These are phyloP conservation scores for Bombus sylvicola DNA, from an alignment of 1,140 invertebrate genomes.

Conservation along the genomic window DNA sequence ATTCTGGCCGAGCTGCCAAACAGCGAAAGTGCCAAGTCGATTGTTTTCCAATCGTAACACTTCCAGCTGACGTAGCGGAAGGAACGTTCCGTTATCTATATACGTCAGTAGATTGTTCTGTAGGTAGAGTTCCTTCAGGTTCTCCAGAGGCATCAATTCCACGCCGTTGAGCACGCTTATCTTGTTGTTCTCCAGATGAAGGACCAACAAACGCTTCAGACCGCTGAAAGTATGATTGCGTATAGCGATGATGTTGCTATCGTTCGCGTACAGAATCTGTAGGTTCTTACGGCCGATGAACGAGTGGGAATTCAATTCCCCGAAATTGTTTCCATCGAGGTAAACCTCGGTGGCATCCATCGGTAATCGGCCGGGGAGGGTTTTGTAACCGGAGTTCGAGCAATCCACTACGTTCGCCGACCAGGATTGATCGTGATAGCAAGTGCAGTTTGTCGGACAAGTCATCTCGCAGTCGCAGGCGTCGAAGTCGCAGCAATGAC, in stretches of 20 bases:
- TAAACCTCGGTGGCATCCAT: conserved; percentile 96
- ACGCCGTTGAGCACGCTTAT: conserved; percentile 88
- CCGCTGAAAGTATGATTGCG: conserved; percentile 94
- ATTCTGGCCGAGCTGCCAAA: conserved; percentile 89
- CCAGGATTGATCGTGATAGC: conserved; percentile 94
- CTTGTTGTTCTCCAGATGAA: conserved; percentile 93
- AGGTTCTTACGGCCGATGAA: conserved; percentile 95
- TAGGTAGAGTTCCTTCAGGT: conserved; percentile 91
- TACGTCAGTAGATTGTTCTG: conserved; percentile 91
- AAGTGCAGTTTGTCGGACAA: conserved; percentile 93
- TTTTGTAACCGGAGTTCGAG: conserved; percentile 88
- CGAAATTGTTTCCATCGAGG: conserved; percentile 92
- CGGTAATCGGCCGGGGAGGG: conserved; percentile 90
- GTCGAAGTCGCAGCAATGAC: conserved; percentile 94
- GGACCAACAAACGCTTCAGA: conserved; percentile 87
- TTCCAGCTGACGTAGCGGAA: conserved; percentile 88
- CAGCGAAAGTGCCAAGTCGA: conserved; percentile 89
- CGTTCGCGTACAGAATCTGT: conserved; percentile 91
- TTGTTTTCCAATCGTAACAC: conserved; percentile 92
- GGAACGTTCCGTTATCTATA: conserved; percentile 91
- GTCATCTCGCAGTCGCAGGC: conserved; percentile 94
- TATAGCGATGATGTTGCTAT: conserved; percentile 90
- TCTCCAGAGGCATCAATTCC: conserved; percentile 89
- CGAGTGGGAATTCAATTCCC: conserved; percentile 90
- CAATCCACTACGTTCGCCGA: conserved; percentile 96